Evolutionary conservation across 2,888 invertebrate genomes (phyloP), one percentile per base, ranked within the genome.

Genomic region (Aphrophora alni): DNA sequence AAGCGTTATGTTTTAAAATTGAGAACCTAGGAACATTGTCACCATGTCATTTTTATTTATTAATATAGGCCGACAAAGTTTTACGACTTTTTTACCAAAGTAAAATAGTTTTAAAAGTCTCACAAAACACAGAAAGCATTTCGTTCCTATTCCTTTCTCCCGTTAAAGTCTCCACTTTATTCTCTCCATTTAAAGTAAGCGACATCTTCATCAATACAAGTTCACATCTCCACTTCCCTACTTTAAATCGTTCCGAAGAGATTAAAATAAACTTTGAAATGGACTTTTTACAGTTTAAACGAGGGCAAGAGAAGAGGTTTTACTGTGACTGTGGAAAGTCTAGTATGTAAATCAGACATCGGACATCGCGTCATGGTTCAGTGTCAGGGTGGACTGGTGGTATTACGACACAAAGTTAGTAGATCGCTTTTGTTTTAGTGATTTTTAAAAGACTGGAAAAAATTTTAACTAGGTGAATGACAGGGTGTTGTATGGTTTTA

Each of bases 261-360:
- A 59, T 59, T 59, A 59, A 59, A 59, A 59, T 59, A 5, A 59
- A 59, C 59, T 59, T 59, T n/a, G n/a, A 59, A 59, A 59, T 59
- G 59, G 59, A 21, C 59, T 59, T 59, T 59, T 59, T 59, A 59
- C 59, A 59, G 59, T 59, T 59, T 59, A 59, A 59, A 59, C 21
- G 59, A 59, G 59, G 21, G 59, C 59, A 21, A n/a, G n/a, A 59
- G 59, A 5, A n/a, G 59, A 59, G 59, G 44, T 59, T 59, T 59
- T 59, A 59, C 59, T 59, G 21, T n/a, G 59, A 21, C 21, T 59
- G 59, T 59, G 5, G 59, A 14, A 21, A 59, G 59, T 59, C 59
- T 59, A 14, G 59, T 59, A 59, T 59, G 59, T 59, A 59, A 59
- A 59, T 59, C 59, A 21, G 14, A 17, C 44, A 8, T 14, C 21